Base-by-base conservation (phyloP, 2,888 invertebrate species). In the Seladonia tumulorum region DNA sequence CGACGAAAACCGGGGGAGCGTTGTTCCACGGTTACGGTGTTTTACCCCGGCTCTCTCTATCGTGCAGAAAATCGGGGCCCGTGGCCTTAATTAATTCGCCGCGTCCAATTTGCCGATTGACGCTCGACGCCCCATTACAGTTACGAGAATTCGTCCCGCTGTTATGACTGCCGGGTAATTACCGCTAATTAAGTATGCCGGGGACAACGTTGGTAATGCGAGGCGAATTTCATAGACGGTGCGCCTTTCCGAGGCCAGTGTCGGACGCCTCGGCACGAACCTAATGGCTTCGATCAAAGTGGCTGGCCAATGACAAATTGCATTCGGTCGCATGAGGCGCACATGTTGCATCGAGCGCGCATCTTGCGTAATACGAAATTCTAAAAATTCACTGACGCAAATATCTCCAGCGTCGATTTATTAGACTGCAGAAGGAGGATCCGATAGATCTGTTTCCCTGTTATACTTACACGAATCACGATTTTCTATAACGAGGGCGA, bases 11-110 rank as follows among this genome's bases (percentile, higher is more conserved):
- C 29, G 42, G 39, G 60, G 68, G 75, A 75, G 73, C 76, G 78
- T 83, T 82, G 87, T 87, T 88, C 82, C 89, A 82, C 82, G 75
- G 85, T 82, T 84, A 74, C 85, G 80, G 79, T 76, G 76, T 81
- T 89, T 74, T 63, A 70, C 60, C 78, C 8, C 81, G 85, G 78
- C 70, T 63, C 60, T 7, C 25, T 63, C n/a, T n/a, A n/a, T n/a
- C 29, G 25, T 7, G 16, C 0, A 60, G 60, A 60, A 14, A 25
- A 16, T 29, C 14, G 25, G 60, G 60, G n/a, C 80, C 85, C 76
- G 75, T 73, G 79, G 73, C 84, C 77, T 87, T 90, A 90, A 90
- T 90, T 88, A 88, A 89, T 81, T 85, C 76, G 81, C 76, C 73
- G 82, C 83, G 74, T 85, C 72, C 81, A 87, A 90, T 86, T 84